Conservation (phyloP, 2,888 invertebrate genomes). For the Pristionchus arcanus region DNA sequence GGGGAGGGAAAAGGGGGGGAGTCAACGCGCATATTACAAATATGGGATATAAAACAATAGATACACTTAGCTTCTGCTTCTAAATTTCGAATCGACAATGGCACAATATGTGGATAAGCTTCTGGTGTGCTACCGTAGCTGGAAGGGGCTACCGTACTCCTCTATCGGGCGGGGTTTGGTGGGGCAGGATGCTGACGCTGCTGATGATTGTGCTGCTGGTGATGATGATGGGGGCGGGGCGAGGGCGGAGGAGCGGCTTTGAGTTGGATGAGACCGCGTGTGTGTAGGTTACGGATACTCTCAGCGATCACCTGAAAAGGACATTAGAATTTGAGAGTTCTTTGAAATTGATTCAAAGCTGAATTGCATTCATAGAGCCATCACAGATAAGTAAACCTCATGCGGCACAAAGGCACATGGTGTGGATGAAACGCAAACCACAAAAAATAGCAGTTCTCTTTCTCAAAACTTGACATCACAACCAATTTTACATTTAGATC, state of each 20-base stretch:
- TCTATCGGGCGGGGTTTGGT: neutral
- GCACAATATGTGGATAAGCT: neutral
- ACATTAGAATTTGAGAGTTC: neutral
- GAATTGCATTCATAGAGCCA: neutral
- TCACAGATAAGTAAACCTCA: neutral
- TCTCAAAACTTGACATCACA: too few species aligned
- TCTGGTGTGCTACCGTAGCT: neutral
- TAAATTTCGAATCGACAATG: neutral
- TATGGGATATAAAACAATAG: neutral
- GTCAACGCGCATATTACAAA: constrained; percentile 15
- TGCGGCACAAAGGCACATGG: neutral
- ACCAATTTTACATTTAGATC: too few species aligned
- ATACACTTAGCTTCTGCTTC: neutral
- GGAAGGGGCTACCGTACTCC: constrained; percentile 17
- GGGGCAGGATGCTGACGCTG: neutral
- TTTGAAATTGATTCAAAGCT: too few species aligned
- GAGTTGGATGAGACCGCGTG: constrained; percentile 79
- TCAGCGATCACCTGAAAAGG: constrained; percentile 84
- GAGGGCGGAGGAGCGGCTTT: neutral
- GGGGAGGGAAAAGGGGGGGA: neutral
- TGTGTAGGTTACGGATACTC: constrained; percentile 88
- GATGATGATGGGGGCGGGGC: constrained; percentile 28
- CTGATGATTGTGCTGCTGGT: neutral
- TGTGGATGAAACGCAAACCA: too few species aligned
- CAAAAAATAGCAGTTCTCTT: too few species aligned